A percentile compares a stretch with the other conserved stretches of the same genome.
phyloP scores from a whole-genome alignment of 2,888 invertebrate species.

The Chymomyza caudatula region DNA sequence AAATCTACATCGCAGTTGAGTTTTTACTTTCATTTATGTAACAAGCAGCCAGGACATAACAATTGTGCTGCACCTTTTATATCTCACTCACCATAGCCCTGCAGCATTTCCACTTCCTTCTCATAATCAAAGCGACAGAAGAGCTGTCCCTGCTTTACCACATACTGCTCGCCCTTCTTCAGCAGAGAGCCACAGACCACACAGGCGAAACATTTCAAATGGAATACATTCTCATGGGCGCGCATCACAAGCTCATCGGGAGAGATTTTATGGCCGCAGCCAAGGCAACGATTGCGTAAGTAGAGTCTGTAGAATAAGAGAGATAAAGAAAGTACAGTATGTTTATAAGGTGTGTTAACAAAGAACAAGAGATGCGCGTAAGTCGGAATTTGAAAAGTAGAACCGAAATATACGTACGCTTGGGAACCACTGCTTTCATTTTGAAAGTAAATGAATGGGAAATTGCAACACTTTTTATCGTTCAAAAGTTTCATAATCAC shows the following conservation, averaged over 20 bases:
- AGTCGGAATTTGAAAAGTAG: no score
- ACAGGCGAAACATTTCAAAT: slow-evolving; percentile 88
- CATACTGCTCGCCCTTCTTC: slow-evolving; percentile 90
- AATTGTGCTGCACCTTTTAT: slow-evolving; percentile 8
- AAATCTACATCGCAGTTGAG: slow-evolving; percentile 76
- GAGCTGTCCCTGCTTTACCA: slow-evolving; percentile 87
- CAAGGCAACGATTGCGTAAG: slow-evolving; percentile 85
- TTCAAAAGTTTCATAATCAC: no score
- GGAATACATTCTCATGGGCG: slow-evolving; percentile 86
- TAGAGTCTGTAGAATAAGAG: slow-evolving; percentile 80
- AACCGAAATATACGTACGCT: no score
- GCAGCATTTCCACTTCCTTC: slow-evolving; percentile 86
- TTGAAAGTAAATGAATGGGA: no score
- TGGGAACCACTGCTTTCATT: no score
- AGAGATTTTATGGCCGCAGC: slow-evolving; percentile 85
- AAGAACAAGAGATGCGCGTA: not conserved
- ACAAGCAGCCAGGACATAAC: slow-evolving; percentile 6
- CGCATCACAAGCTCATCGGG: slow-evolving; percentile 90
- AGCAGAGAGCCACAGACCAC: slow-evolving; percentile 86
- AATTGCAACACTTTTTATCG: no score
- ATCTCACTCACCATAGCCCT: slow-evolving; percentile 79
- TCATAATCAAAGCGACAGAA: slow-evolving; percentile 90
- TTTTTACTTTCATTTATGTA: slow-evolving; percentile 14
- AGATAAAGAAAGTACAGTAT: not conserved
- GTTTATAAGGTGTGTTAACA: no score